Evolutionary conservation across 2,113 vertebrate species (phyloP).

Genomic region (Galeopterus variegatus): DNA sequence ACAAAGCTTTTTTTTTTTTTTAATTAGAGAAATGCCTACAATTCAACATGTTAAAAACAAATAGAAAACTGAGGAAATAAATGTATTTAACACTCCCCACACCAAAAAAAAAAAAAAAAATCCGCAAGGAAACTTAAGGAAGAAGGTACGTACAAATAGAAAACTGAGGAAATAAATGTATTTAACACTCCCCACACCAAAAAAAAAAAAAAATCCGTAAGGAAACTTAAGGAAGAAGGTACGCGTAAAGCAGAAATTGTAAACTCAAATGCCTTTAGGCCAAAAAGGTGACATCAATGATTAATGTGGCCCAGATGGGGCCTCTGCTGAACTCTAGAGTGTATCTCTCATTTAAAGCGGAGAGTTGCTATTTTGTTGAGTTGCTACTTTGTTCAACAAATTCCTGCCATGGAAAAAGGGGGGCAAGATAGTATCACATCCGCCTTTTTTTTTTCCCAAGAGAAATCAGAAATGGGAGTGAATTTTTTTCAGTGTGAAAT

Average conservation of each 20-base stretch:
- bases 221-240: not conserved
- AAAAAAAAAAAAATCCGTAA: not conserved
- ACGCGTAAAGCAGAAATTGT: not conserved
- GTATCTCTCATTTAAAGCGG: not conserved
- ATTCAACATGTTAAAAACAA: not conserved
- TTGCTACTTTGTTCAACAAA: not conserved
- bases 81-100: not conserved
- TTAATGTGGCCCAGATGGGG: not conserved
- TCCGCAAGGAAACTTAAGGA: not conserved
- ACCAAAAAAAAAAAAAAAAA: not conserved
- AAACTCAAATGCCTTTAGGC: not conserved
- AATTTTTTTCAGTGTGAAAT: too few species aligned
- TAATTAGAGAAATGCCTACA: not conserved
- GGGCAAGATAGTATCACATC: not conserved
- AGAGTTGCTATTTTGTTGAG: not conserved
- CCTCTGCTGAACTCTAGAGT: not conserved
- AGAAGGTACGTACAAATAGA: not conserved
- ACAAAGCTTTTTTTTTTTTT: not conserved
- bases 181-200: not conserved
- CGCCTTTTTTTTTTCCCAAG: not conserved
- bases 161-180: not conserved
- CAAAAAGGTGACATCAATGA: not conserved
- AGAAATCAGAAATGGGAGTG: conserved; percentile 24
- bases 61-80: conserved; percentile 16
- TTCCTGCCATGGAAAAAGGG: not conserved